Evolutionary conservation across 2,797 vertebrate genomes (phyloP), one percentile per base, ranked within the genome.

Genomic region (Helarctos malayanus): DNA sequence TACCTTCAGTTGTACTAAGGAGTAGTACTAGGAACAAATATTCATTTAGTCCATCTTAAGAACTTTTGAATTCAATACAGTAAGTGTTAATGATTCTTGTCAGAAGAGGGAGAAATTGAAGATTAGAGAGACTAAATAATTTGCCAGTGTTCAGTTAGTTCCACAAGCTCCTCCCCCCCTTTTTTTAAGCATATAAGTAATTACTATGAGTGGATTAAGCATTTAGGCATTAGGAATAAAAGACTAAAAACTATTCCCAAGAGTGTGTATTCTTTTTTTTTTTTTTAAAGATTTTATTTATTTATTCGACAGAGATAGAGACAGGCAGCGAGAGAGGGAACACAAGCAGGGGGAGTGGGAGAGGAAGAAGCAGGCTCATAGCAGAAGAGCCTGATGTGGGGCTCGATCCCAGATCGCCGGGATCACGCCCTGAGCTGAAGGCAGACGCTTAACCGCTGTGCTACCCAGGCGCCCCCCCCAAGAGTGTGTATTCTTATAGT

Each of bases 211-310:
- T 93, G 52, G 27, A 94, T 63, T 96, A 95, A 23, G 13, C 41
- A 95, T 96, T 95, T 96, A 92, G 32, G 14, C 81, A 76, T 96
- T 94, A 97, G 25, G 38, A 92, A 97, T 93, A 86, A 95, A 86
- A 95, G 49, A 94, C 84, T 97, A 96, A 97, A 97, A 97, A 80
- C 83, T 71, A 29, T 80, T 96, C 59, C 80, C 52, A 86, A 93
- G 76, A 96, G 35, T 96, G 59, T 89, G 49, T 23, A 82, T 89
- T 91, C 54, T 97, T 92, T 38, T 38, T 38, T 38, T 38, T 35
- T 35, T 35, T 35, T 35, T 35, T 35, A 35, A 35, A 35, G 35
- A 35, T 35, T 35, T 35, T 35, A 35, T 35, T 35, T 35, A 35
- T 35, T 35, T 35, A 35, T 35, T 35, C 35, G 35, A 35, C 35